These are phyloP conservation scores for Dascyllus trimaculatus DNA, from an alignment of 2,113 vertebrate species.

Conservation along the genomic window DNA sequence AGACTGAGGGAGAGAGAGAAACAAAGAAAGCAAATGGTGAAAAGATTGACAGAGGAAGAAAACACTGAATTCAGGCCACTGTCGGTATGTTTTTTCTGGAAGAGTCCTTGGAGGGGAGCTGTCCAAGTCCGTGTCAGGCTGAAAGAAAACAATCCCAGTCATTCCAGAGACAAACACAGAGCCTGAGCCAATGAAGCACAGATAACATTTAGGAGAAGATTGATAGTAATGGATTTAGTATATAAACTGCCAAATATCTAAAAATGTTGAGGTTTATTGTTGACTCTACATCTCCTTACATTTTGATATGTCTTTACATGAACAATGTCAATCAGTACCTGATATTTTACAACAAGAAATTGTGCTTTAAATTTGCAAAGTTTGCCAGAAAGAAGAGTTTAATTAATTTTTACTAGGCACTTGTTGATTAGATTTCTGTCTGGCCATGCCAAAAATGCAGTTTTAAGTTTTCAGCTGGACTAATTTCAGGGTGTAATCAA, in stretches of 20 bases:
- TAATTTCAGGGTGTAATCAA: constrained; percentile 11
- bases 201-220: constrained; percentile 8
- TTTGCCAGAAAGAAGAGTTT: no score
- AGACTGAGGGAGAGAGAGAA: neutral
- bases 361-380: no score
- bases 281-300: no score
- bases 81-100: constrained; percentile 44
- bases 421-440: no score
- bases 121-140: constrained; percentile 51
- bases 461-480: constrained; percentile 10
- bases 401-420: no score
- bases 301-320: no score
- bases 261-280: no score
- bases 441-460: neutral
- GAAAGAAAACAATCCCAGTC: constrained; percentile 45
- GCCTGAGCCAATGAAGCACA: neutral
- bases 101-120: constrained; percentile 22
- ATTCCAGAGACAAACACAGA: no score
- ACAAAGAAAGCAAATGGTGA: constrained; percentile 37
- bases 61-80: constrained; percentile 1
- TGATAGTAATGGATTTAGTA: neutral
- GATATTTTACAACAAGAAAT: no score
- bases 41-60: constrained; percentile 11
- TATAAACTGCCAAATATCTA: no score
- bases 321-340: no score